These are phyloP conservation scores for Okamejei kenojei DNA, from an alignment of 2,797 vertebrate genomes.

Conservation along the genomic window DNA sequence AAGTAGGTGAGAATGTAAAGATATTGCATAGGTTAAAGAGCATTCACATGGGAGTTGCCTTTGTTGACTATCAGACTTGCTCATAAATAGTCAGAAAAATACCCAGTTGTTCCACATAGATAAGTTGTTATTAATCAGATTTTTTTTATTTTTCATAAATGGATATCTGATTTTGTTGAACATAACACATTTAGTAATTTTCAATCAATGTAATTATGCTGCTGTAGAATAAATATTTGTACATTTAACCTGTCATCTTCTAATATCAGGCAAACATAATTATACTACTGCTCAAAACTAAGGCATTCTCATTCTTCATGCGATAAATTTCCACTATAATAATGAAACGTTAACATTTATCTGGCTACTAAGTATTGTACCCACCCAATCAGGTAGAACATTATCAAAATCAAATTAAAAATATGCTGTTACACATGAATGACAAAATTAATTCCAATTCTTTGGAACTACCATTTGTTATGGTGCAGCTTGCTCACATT, in stretches of 20 bases:
- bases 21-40: background rate
- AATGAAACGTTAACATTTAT: background rate
- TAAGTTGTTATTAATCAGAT: background rate
- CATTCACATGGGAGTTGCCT: background rate
- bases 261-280: background rate
- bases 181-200: background rate
- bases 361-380: background rate
- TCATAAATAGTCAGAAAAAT: background rate
- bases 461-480: background rate
- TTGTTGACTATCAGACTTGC: background rate
- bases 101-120: background rate
- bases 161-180: background rate
- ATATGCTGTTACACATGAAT: background rate
- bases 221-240: background rate
- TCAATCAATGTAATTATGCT: background rate
- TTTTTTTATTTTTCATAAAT: background rate
- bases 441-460: background rate
- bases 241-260: conserved; percentile 6
- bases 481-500: background rate
- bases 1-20: background rate
- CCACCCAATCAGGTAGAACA: background rate
- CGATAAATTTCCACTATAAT: background rate
- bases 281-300: background rate
- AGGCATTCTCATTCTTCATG: background rate
- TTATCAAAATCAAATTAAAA: background rate